Evolutionary conservation across 1,140 invertebrate genomes (phyloP).

Genomic region (Medauroidea extradentata): DNA sequence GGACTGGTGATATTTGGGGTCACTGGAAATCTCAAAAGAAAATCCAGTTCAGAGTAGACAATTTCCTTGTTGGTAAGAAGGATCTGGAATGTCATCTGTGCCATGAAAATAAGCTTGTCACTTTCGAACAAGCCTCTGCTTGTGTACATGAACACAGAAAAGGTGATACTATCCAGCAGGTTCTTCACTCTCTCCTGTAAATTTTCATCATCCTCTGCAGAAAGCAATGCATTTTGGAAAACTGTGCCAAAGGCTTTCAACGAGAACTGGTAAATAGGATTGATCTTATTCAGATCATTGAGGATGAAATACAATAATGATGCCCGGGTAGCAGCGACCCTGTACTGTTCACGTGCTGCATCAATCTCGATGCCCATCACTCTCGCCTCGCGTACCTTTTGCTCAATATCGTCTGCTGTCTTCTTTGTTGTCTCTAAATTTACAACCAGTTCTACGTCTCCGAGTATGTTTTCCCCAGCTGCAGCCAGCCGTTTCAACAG

Average conservation of each 20-base stretch:
- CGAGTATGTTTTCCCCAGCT: constrained; percentile 85
- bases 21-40: constrained; percentile 76
- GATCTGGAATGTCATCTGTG: constrained; percentile 77
- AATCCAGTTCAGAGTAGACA: constrained; percentile 72
- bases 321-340: constrained; percentile 77
- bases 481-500: constrained; percentile 79
- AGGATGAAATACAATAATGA: constrained; percentile 93
- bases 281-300: constrained; percentile 89
- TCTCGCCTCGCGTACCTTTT: constrained; percentile 77
- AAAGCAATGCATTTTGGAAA: constrained; percentile 81
- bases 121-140: constrained; percentile 87
- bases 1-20: constrained; percentile 63
- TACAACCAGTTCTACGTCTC: constrained; percentile 83
- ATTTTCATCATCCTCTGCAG: constrained; percentile 60
- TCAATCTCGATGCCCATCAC: constrained; percentile 84
- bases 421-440: constrained; percentile 92
- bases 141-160: constrained; percentile 82
- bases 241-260: constrained; percentile 91
- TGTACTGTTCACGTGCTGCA: constrained; percentile 82
- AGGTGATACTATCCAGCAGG: constrained; percentile 85
- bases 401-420: constrained; percentile 85
- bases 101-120: constrained; percentile 88
- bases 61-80: constrained; percentile 63
- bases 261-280: constrained; percentile 95
- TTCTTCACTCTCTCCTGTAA: constrained; percentile 68